Base-by-base conservation (phyloP, 1,140 invertebrate species). In the Gryon sp. region DNA sequence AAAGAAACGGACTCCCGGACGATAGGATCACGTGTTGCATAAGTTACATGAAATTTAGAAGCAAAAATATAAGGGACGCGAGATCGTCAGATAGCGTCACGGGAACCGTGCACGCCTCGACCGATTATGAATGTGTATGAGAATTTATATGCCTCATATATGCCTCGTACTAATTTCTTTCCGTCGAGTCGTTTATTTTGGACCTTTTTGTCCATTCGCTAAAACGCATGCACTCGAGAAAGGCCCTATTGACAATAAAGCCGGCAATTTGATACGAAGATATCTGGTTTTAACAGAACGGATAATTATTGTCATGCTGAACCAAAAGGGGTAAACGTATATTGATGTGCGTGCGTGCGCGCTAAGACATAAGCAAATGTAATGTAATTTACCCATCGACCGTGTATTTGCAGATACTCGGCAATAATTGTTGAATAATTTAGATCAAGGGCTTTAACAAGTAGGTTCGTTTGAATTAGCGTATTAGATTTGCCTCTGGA, bases 1-100 rank as follows among this genome's bases (percentile, higher is more conserved):
- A 11, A 57, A 69, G 57, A 55, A 72, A 40, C 63, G 57, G 50
- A 72, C 62, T 43, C 52, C 14, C 38, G 46, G 16, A 40, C 34
- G 75, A 73, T 68, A 68, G 60, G 55, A 77, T 78, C 76, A 74
- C 76, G 69, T 45, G 63, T 69, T 70, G 76, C 76, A 78, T 73
- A 72, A 73, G 46, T 72, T 63, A 53, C 34, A 34, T 53, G 43
- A 66, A 68, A 66, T 69, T 73, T 24, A 68, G 60, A 46, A 60
- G 53, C 60, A 69, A 68, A 69, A 69, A 69, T 72, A 48, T 63
- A 45, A 60, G 45, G 19, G 60, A 52, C 32, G 19, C 32, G 48
- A 43, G 55, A 40, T 30, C 1, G 16, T 24, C 34, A 55, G 43
- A 73, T 65, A 65, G 18, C 40, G 32, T 52, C 55, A 52, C 46